A percentile compares a stretch with the other conserved stretches of the same genome.
Conservation (phyloP, 2,888 invertebrate genomes). For the Hypomecis atomaria region DNA sequence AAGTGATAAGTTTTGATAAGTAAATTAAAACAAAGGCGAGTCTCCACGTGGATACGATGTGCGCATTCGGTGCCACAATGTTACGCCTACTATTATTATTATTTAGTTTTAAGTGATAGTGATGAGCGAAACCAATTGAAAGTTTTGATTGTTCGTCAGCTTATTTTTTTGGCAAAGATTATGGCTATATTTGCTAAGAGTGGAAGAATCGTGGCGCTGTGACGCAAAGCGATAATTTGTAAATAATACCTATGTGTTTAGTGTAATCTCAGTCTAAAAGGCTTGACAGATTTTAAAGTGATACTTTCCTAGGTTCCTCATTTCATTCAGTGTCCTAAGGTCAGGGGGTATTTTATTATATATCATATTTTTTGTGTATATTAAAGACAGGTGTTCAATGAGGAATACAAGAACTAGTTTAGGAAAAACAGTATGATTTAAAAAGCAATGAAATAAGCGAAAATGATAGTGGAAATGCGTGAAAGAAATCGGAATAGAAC, state of each 20-base stretch:
- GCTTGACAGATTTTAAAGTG: no score
- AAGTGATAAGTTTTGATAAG: conserved; percentile 60
- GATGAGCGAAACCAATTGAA: conserved; percentile 18
- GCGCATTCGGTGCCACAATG: conserved; percentile 50
- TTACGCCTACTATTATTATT: conserved; percentile 44
- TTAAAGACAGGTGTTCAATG: no score
- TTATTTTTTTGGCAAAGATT: conserved; percentile 18
- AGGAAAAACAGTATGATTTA: not conserved
- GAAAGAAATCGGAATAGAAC: no score
- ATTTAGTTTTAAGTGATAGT: conserved; percentile 32
- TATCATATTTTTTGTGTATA: no score
- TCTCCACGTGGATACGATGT: conserved; percentile 41
- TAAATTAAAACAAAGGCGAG: conserved; percentile 48
- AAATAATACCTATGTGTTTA: no score
- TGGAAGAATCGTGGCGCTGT: not conserved
- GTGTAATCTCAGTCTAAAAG: no score
- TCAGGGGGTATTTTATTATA: no score
- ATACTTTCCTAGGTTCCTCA: no score
- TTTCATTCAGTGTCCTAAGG: no score
- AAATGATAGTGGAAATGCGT: no score
- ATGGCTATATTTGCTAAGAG: conserved; percentile 10
- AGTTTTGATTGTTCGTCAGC: conserved; percentile 18
- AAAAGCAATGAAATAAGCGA: no score
- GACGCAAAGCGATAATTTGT: not conserved
- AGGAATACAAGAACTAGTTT: not conserved